Percentiles rank a stretch among this genome's conserved stretches.
Conservation (phyloP, 2,797 vertebrate species). For the Syncerus caffer region DNA sequence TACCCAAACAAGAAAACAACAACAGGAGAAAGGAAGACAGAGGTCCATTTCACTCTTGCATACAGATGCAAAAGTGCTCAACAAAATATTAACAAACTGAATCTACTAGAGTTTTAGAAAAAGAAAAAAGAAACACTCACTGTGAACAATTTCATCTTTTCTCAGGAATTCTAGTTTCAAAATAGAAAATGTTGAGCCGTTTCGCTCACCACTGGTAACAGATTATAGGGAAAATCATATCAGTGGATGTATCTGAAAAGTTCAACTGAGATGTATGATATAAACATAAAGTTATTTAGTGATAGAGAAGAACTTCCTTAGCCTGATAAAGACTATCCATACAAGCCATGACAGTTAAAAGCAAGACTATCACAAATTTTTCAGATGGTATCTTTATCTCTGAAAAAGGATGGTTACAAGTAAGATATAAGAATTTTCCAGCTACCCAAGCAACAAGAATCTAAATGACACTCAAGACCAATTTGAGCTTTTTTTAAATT, state of each 20-base stretch:
- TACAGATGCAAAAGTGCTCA: neutral
- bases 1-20: neutral
- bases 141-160: neutral
- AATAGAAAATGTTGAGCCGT: neutral
- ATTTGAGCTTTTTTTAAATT: neutral
- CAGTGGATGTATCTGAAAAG: neutral
- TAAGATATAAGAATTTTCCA: neutral
- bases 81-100: neutral
- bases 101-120: neutral
- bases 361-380: neutral
- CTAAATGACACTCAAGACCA: neutral
- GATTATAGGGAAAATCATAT: neutral
- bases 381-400: neutral
- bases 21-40: neutral
- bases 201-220: neutral
- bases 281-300: neutral
- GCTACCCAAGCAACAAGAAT: neutral
- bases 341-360: neutral
- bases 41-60: neutral
- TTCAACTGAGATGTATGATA: neutral
- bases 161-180: neutral
- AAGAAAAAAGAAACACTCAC: no score
- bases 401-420: neutral
- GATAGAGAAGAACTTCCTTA: neutral
- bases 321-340: neutral